Evolutionary conservation across 1,140 invertebrate species (phyloP).

Genomic region (Drosophila sproati): DNA sequence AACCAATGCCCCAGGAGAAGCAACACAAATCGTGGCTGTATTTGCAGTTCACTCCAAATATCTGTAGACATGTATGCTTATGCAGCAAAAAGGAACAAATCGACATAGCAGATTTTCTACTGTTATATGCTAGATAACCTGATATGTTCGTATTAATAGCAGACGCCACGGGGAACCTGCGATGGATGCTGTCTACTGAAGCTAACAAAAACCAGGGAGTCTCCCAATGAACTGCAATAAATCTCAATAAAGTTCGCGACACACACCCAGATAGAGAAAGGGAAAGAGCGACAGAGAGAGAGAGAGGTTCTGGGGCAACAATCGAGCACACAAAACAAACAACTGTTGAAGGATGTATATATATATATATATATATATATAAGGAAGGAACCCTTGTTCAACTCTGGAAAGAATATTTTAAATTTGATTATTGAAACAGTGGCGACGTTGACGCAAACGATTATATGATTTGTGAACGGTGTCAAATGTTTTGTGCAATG

Average conservation of each 20-base stretch:
- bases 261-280: slow-evolving; percentile 47
- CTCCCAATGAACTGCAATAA: slow-evolving; percentile 71
- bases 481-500: slow-evolving; percentile 64
- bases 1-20: neutral
- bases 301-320: slow-evolving; percentile 13
- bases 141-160: slow-evolving; percentile 4
- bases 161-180: slow-evolving; percentile 30
- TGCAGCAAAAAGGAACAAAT: neutral
- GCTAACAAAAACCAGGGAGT: slow-evolving; percentile 15
- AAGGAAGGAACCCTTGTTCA: slow-evolving; percentile 7
- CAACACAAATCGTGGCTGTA: neutral
- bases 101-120: neutral
- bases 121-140: neutral
- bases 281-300: too few relatives aligned
- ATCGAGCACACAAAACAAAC: slow-evolving; percentile 62
- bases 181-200: neutral
- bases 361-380: neutral
- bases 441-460: slow-evolving; percentile 47
- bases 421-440: slow-evolving; percentile 77
- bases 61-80: neutral
- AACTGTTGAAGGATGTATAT: slow-evolving; percentile 30
- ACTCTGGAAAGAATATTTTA: slow-evolving; percentile 68
- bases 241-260: slow-evolving; percentile 73
- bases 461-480: slow-evolving; percentile 75
- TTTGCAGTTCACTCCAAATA: neutral